Percentiles rank a stretch among this genome's conserved stretches.
Evolutionary conservation across 2,797 vertebrate genomes (phyloP).

Genomic region (Onychomys leucogaster): DNA sequence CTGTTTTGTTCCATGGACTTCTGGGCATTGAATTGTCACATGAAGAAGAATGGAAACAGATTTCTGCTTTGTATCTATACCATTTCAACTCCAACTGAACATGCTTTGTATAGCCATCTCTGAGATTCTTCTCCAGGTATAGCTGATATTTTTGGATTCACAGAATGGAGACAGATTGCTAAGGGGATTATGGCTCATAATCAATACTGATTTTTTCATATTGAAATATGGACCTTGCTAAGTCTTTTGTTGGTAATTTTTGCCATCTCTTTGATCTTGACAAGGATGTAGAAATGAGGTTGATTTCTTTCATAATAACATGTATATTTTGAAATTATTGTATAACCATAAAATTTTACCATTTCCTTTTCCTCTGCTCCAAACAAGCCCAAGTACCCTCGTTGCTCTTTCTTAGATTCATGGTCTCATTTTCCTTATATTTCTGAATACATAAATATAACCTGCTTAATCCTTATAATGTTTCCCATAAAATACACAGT

Average conservation of each 20-base stretch:
- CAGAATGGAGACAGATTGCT: too few species aligned
- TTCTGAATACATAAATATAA: too few species aligned
- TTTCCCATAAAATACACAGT: too few species aligned
- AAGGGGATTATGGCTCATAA: not conserved
- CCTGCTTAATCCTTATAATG: too few species aligned
- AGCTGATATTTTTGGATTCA: not conserved
- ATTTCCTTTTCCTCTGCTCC: too few species aligned
- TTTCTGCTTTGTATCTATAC: not conserved
- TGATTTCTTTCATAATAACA: not conserved
- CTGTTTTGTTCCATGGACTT: not conserved
- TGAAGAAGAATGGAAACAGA: not conserved
- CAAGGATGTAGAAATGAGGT: not conserved
- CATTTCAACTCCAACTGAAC: not conserved
- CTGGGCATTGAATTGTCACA: too few species aligned
- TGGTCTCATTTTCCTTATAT: too few species aligned
- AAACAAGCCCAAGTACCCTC: not conserved
- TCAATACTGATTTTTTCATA: not conserved
- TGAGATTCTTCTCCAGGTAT: not conserved
- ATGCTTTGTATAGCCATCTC: not conserved
- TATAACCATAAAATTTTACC: too few species aligned
- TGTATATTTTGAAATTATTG: not conserved
- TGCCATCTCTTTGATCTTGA: not conserved
- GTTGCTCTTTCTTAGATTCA: not conserved
- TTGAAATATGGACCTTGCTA: not conserved
- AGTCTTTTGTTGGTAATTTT: not conserved